These are phyloP conservation scores for Tethea ocularis DNA, from an alignment of 2,888 invertebrate species.

Conservation along the genomic window DNA sequence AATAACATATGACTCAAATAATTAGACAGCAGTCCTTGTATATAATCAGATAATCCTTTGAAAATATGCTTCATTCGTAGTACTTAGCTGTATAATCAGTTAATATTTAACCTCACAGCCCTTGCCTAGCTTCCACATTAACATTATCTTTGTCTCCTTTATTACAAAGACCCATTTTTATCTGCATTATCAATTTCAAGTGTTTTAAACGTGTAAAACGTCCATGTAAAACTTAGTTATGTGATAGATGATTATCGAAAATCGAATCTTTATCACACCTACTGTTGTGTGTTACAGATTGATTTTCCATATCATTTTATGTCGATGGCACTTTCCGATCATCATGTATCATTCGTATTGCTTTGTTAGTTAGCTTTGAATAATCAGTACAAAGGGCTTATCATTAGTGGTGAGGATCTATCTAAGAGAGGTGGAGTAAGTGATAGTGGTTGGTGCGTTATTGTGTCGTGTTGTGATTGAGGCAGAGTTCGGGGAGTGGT, in stretches of 20 bases:
- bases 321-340: no score
- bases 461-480: slow-evolving; percentile 20
- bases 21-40: not conserved
- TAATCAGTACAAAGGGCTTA: not conserved
- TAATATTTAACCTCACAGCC: not conserved
- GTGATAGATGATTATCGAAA: no score
- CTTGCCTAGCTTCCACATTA: not conserved
- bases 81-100: not conserved
- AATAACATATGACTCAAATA: not conserved
- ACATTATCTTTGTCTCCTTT: not conserved
- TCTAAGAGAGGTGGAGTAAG: slow-evolving; percentile 24
- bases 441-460: slow-evolving; percentile 41
- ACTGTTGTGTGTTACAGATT: no score
- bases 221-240: no score
- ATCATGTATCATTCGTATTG: no score
- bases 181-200: not conserved
- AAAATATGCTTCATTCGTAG: not conserved
- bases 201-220: no score
- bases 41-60: not conserved
- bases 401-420: slow-evolving; percentile 16
- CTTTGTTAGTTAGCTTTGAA: not conserved
- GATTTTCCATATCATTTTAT: not conserved
- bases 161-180: not conserved
- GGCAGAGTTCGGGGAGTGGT: slow-evolving; percentile 81
- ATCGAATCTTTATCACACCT: not conserved